These are phyloP conservation scores for Vidua chalybeata DNA, from an alignment of 2,113 vertebrate genomes.

Conservation along the genomic window DNA sequence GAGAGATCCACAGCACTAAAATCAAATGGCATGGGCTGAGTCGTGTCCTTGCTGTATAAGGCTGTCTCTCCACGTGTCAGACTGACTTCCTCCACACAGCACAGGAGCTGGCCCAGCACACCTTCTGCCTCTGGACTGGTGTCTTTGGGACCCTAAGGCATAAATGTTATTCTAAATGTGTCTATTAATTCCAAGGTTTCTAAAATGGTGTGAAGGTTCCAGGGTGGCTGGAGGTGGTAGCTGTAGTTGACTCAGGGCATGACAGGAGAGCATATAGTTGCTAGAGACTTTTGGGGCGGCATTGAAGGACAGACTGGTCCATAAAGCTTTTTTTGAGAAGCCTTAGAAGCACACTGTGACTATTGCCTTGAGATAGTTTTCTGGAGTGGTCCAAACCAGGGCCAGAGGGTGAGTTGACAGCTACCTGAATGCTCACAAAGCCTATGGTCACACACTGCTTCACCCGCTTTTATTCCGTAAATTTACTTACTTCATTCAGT, in stretches of 20 bases:
- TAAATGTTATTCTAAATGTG: background rate
- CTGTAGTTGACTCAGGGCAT: background rate
- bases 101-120: background rate
- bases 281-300: background rate
- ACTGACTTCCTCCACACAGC: background rate
- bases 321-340: background rate
- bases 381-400: background rate
- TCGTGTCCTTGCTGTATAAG: fast-evolving
- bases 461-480: background rate
- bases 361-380: background rate
- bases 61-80: background rate
- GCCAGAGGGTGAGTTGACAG: background rate
- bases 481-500: background rate
- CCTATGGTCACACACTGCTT: background rate
- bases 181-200: background rate
- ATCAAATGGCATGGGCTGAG: background rate
- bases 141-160: background rate
- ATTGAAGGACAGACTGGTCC: background rate
- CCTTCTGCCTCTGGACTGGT: background rate
- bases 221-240: background rate
- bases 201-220: background rate
- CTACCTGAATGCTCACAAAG: background rate
- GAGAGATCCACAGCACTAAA: background rate
- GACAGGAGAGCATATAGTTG: background rate
- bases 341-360: background rate